Evolutionary conservation across 2,797 vertebrate genomes (phyloP), one percentile per base, ranked within the genome.

Genomic region (Spinus pinus): DNA sequence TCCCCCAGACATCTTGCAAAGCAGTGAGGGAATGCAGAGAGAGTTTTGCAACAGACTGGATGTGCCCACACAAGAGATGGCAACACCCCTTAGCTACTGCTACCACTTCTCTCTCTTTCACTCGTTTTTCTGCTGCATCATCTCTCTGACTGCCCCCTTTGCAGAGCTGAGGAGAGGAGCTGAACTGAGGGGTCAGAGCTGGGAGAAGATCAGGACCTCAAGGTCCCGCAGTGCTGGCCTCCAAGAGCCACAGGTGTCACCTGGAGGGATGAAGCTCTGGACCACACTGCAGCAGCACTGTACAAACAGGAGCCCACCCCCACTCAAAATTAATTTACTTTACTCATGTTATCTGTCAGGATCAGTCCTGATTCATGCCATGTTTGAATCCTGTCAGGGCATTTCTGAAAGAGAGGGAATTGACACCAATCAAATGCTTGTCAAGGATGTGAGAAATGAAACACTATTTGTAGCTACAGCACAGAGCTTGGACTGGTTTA

Each of bases 301-400:
- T 4, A 19, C 11, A 60, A 51, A 62, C 7, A 67, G 13, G 2
- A 81, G 27, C 33, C 30, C 10, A 7, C 1, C 8, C 9, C 9
- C 10, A 8, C 14, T 20, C 15, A 27, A 47, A 79, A 71, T 21
- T 5, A 19, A 21, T 61, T 86, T 35, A 44, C 5, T 78, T 86
- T 77, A 31, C 18, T 65, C 24, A 17, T 39, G 7, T 4, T 20
- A 0, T 31, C 33, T 61, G 10, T 28, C 57, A 78, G 44, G 53
- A 78, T 4, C 16, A 66, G 14, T 37, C 30, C 11, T 70, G 39
- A 30, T 17, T 82, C 0, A 0, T 33, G 39, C 8, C 41, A 16
- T 20, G 7, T 46, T 50, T 64, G 33, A 69, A 44, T 47, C 22
- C 41, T 6, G 6, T 41, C 60, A 65, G 65, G 46, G 6, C 6